phyloP scores from a whole-genome alignment of 2,888 invertebrate genomes.

The Gymnocheta viridis region DNA sequence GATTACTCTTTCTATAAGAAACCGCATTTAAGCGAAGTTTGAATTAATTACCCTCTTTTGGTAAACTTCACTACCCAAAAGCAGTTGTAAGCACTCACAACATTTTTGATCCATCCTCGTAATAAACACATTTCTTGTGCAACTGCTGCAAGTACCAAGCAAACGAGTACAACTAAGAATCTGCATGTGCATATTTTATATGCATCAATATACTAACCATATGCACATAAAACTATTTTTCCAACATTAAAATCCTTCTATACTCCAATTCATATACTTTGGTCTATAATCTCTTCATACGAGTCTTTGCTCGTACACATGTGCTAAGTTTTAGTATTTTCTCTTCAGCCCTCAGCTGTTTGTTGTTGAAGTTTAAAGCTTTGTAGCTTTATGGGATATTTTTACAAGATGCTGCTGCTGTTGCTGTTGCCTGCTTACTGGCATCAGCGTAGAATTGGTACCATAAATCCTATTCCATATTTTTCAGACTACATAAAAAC shows the following conservation, averaged over 20 bases:
- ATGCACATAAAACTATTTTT: constrained; percentile 43
- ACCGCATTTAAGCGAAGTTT: too few species aligned
- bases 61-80: background rate
- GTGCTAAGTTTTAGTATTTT: constrained; percentile 21
- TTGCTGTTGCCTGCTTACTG: constrained; percentile 15
- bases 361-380: constrained; percentile 51
- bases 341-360: constrained; percentile 59
- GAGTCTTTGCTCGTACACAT: constrained; percentile 21
- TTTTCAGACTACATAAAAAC: constrained; percentile 38
- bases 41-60: too few species aligned
- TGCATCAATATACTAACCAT: constrained; percentile 30
- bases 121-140: background rate
- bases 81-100: background rate
- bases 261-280: background rate
- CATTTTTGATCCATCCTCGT: constrained; percentile 8
- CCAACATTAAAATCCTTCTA: constrained; percentile 6
- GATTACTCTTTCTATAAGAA: too few species aligned
- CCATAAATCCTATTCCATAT: constrained; percentile 69
- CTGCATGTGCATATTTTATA: constrained; percentile 59
- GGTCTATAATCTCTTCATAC: constrained; percentile 37
- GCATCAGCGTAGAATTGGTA: constrained; percentile 45
- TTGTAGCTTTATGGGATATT: constrained; percentile 38
- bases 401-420: constrained; percentile 58
- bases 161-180: constrained; percentile 26
- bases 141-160: background rate